Conservation (phyloP, 2,888 invertebrate genomes). For the Pristionchus japonicus region DNA sequence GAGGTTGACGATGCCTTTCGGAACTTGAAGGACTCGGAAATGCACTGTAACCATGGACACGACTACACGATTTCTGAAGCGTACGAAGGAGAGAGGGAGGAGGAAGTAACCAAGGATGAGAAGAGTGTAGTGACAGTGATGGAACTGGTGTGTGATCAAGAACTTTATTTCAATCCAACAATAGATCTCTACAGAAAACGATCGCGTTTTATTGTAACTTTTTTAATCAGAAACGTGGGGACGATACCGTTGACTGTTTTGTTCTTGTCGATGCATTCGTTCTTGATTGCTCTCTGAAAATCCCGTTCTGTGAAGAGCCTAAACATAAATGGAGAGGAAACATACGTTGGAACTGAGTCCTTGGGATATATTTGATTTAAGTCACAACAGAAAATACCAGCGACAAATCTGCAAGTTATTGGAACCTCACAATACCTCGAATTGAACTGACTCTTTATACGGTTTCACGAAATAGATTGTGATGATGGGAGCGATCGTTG, state of each 20-base stretch:
- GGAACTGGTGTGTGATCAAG: not conserved
- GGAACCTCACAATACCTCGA: not conserved
- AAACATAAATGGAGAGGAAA: not conserved
- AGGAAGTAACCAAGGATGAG: not conserved
- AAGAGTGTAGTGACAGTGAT: not conserved
- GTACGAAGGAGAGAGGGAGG: not conserved
- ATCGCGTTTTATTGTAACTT: no score
- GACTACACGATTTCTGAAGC: not conserved
- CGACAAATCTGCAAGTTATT: not conserved
- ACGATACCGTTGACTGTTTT: not conserved
- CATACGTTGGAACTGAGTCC: not conserved
- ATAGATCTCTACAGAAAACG: no score
- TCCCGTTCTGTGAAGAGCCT: not conserved
- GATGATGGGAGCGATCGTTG: not conserved
- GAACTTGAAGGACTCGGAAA: not conserved
- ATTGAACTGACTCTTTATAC: not conserved
- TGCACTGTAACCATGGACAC: not conserved
- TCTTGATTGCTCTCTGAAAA: not conserved
- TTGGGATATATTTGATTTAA: not conserved
- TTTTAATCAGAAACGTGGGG: not conserved
- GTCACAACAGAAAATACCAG: not conserved
- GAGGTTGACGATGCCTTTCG: not conserved
- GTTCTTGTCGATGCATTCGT: not conserved
- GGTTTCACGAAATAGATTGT: constrained; percentile 1
- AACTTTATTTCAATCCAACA: not conserved